A percentile compares a stretch with the other conserved stretches of the same genome.
Conservation (phyloP, 2,888 invertebrate genomes). For the Arenicola marina region DNA sequence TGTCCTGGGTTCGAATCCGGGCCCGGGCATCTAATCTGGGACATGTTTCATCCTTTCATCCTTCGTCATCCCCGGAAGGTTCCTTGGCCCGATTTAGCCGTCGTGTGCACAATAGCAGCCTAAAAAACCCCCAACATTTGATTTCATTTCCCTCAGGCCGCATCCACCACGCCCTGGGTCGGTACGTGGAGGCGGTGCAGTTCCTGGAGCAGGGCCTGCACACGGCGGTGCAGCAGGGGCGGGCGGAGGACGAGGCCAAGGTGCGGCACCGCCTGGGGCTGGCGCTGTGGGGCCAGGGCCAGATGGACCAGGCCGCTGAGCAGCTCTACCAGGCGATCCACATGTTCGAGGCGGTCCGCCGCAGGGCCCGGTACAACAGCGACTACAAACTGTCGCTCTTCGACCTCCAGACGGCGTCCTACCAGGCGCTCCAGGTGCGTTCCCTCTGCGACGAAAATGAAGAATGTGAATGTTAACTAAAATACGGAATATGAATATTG, state of each 20-base stretch:
- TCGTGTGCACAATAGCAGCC: too few relatives aligned
- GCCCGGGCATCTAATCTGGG: too few relatives aligned
- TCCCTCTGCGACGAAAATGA: too few relatives aligned
- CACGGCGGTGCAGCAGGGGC: conserved; percentile 63
- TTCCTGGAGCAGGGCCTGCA: conserved; percentile 84
- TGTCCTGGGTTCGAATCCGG: too few relatives aligned
- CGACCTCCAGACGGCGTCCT: conserved; percentile 85
- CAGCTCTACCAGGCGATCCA: conserved; percentile 88
- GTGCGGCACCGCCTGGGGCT: conserved; percentile 86
- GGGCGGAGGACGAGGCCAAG: conserved; percentile 84
- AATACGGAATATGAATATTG: too few relatives aligned
- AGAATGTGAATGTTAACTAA: too few relatives aligned
- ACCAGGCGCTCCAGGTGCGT: conserved; percentile 75
- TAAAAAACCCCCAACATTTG: neutral
- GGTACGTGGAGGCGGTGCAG: conserved; percentile 80
- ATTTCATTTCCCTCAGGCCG: conserved; percentile 67
- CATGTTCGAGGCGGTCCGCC: conserved; percentile 69
- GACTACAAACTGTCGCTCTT: conserved; percentile 70
- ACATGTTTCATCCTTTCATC: too few relatives aligned
- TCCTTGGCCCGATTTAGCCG: too few relatives aligned
- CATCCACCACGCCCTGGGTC: conserved; percentile 83
- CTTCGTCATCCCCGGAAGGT: too few relatives aligned
- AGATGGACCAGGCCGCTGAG: conserved; percentile 83
- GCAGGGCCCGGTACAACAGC: conserved; percentile 67
- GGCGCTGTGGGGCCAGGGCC: conserved; percentile 87